A percentile compares a stretch with the other conserved stretches of the same genome.
Conservation (phyloP, 2,797 vertebrate genomes). For the Spinibarbus caldwelli region DNA sequence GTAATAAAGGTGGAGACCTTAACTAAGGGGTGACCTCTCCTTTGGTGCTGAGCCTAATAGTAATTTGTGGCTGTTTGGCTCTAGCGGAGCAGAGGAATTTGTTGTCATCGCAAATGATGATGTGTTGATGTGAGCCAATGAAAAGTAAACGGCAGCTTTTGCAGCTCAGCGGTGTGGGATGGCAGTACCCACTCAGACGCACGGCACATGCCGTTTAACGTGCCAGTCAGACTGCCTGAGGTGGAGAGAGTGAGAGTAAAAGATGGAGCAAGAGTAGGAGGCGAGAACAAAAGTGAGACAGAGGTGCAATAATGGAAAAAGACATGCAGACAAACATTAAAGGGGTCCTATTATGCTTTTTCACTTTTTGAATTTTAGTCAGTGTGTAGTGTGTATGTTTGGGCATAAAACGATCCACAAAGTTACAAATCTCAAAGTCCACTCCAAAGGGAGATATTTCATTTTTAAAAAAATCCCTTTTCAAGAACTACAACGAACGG, state of each 20-base stretch:
- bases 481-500: no score
- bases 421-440: no score
- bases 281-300: constrained; percentile 8
- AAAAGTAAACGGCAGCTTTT: constrained; percentile 39
- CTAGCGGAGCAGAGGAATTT: constrained; percentile 24
- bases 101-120: constrained; percentile 24
- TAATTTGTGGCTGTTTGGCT: constrained; percentile 31
- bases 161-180: constrained; percentile 17
- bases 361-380: no score
- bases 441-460: no score
- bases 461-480: no score
- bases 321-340: constrained; percentile 16
- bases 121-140: constrained; percentile 45
- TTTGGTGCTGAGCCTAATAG: background rate
- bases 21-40: background rate
- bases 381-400: no score
- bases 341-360: no score
- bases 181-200: constrained; percentile 38
- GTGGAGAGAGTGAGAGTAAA: constrained; percentile 12
- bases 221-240: constrained; percentile 51
- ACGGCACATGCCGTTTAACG: constrained; percentile 57
- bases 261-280: constrained; percentile 12
- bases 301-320: background rate
- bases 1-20: background rate
- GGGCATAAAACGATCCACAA: no score